Conservation (phyloP, 2,797 vertebrate genomes). For the Nannoperca obscura region DNA sequence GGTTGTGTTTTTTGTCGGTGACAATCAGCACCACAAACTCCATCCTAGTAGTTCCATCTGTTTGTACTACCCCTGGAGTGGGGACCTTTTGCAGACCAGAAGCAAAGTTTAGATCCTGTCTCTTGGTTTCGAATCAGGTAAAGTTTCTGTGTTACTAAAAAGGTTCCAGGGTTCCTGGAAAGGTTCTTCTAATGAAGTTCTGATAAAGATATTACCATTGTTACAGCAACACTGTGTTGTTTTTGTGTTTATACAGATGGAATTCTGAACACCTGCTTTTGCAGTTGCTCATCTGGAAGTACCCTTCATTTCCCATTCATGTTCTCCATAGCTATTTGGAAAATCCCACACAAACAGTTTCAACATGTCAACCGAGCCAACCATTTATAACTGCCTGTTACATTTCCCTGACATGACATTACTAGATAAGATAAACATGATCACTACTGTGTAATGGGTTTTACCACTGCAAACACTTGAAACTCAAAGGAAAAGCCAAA, state of each 20-base stretch:
- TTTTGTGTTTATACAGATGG: neutral
- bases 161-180: neutral
- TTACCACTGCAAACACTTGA: neutral
- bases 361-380: neutral
- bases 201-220: neutral
- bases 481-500: neutral
- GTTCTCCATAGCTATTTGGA: neutral
- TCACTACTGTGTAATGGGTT: neutral
- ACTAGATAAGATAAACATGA: neutral
- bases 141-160: neutral
- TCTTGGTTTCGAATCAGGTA: neutral
- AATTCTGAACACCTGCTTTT: constrained; percentile 6
- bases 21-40: no score
- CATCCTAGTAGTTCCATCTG: neutral
- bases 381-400: neutral
- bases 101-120: neutral
- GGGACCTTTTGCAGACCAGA: neutral
- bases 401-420: neutral
- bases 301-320: constrained; percentile 8
- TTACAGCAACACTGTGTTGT: neutral
- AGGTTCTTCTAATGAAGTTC: neutral
- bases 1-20: neutral
- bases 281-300: constrained; percentile 7
- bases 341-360: constrained; percentile 10
- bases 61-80: neutral